Conservation (phyloP, 2,888 invertebrate species). For the Isotomurus palustris region DNA sequence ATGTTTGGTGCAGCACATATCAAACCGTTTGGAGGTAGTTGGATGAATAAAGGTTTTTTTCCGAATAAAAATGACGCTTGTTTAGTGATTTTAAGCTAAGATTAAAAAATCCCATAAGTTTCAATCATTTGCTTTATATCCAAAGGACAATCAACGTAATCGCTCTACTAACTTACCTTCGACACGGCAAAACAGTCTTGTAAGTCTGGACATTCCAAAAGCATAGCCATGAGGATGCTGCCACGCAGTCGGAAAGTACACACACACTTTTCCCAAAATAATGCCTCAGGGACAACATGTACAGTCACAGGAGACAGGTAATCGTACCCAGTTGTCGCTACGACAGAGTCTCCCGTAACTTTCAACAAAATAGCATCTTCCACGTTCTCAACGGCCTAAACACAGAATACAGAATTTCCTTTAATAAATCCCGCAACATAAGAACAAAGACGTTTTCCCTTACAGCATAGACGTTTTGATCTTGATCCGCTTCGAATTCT, state of each 20-base stretch:
- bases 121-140: background rate
- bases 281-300: conserved; percentile 29
- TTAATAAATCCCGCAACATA: background rate
- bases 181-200: conserved; percentile 36
- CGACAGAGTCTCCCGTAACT: conserved; percentile 34
- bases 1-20: background rate
- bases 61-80: conserved; percentile 40
- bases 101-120: conserved; percentile 1
- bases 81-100: conserved; percentile 35
- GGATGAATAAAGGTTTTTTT: conserved; percentile 17
- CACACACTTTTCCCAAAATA: conserved; percentile 40
- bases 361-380: conserved; percentile 37
- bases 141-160: too few species aligned
- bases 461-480: conserved; percentile 41
- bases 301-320: conserved; percentile 33
- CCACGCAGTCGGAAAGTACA: conserved; percentile 44
- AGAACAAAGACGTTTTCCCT: background rate
- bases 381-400: conserved; percentile 39
- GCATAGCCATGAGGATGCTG: conserved; percentile 37
- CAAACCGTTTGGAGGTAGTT: conserved; percentile 33
- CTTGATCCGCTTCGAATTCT: conserved; percentile 41
- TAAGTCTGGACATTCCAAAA: conserved; percentile 41
- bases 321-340: conserved; percentile 38
- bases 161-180: conserved; percentile 24
- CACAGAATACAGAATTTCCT: background rate